These are phyloP conservation scores for Paradisaea rubra DNA, from an alignment of 2,113 vertebrate genomes.

Conservation along the genomic window DNA sequence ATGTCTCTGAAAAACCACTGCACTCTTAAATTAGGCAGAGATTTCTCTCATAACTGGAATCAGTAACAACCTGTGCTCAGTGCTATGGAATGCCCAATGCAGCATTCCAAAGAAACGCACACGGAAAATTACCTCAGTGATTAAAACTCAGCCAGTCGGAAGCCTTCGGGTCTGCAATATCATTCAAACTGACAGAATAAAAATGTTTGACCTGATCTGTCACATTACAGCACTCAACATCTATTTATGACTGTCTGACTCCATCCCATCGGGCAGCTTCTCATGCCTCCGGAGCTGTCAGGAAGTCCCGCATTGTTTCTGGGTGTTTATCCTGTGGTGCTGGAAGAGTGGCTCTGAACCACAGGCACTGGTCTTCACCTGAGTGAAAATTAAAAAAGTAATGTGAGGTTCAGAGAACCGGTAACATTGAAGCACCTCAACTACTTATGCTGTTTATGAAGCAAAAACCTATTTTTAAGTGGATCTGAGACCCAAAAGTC, in stretches of 20 bases:
- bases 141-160: background rate
- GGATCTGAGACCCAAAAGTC: background rate
- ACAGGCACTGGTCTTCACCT: background rate
- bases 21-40: background rate
- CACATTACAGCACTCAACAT: constrained; percentile 8
- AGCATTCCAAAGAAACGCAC: background rate
- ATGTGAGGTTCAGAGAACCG: background rate
- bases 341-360: background rate
- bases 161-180: background rate
- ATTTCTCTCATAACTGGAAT: background rate
- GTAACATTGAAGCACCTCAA: background rate
- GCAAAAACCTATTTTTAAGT: background rate
- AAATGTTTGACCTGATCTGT: constrained; percentile 63
- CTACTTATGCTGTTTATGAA: accelerated
- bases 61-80: background rate
- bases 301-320: background rate
- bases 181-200: constrained; percentile 49
- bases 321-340: background rate
- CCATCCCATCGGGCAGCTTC: background rate
- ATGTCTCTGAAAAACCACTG: background rate
- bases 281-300: background rate
- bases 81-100: background rate
- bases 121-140: background rate
- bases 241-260: constrained; percentile 26
- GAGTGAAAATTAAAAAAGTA: background rate